Percentiles rank a stretch among this genome's conserved stretches.
phyloP scores from a whole-genome alignment of 2,797 vertebrate genomes.

The Sebastes taczanowskii region DNA sequence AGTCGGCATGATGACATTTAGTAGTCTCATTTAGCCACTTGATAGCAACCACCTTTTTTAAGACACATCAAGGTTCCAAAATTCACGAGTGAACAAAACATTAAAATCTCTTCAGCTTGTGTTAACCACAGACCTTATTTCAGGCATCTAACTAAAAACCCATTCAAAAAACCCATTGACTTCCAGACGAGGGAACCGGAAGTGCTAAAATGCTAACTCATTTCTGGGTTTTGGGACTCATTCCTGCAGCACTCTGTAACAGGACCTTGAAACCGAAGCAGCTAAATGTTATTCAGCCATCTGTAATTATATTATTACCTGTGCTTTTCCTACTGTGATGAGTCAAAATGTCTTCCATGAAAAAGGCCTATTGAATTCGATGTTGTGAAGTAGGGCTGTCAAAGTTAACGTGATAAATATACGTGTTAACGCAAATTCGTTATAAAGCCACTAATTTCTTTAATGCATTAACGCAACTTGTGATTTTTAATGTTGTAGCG shows the following conservation, averaged over 20 bases:
- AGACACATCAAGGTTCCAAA: not conserved
- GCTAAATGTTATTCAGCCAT: constrained; percentile 20
- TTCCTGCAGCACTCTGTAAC: no score
- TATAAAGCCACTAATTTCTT: no score
- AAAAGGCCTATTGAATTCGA: not conserved
- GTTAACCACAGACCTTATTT: not conserved
- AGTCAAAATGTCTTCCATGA: not conserved
- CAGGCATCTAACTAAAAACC: not conserved
- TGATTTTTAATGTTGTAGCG: no score
- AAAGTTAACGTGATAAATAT: no score
- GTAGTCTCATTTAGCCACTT: not conserved
- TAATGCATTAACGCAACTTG: no score
- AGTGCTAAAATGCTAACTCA: not conserved
- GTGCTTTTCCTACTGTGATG: not conserved
- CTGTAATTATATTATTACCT: constrained; percentile 12
- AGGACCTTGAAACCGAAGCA: constrained; percentile 1
- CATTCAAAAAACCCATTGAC: not conserved
- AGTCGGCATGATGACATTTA: no score
- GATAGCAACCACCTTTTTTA: not conserved
- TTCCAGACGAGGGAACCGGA: not conserved
- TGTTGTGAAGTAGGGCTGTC: not conserved
- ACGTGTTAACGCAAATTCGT: no score
- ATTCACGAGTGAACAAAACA: not conserved
- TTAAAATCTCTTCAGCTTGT: not conserved
- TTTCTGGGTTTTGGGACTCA: not conserved